These are phyloP conservation scores for Bombus huntii DNA, from an alignment of 1,140 invertebrate species.

Conservation along the genomic window DNA sequence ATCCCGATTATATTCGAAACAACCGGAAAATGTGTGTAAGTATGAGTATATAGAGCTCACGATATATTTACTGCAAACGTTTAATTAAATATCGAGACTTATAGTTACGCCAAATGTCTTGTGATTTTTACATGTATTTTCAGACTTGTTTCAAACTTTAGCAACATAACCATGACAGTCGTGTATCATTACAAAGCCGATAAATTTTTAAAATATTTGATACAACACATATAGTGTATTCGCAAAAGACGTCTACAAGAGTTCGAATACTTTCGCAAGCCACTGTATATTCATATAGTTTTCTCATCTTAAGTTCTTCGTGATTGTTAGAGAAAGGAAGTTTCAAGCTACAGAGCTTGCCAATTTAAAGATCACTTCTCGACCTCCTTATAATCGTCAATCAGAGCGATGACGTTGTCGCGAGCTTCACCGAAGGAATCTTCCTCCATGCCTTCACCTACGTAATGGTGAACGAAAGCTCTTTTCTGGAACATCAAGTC, in stretches of 20 bases:
- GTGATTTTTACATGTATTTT: not conserved
- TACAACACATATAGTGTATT: not conserved
- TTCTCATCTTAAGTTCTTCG: not conserved
- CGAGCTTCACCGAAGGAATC: slow-evolving; percentile 87
- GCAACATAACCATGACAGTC: not conserved
- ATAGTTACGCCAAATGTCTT: too few relatives aligned
- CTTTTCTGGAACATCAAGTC: slow-evolving; percentile 88
- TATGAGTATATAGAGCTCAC: not conserved
- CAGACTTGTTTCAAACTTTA: not conserved
- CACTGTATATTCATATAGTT: not conserved
- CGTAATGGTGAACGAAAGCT: slow-evolving; percentile 90
- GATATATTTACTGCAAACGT: too few relatives aligned
- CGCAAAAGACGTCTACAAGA: too few relatives aligned
- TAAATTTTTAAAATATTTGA: not conserved
- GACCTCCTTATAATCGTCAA: slow-evolving; percentile 84
- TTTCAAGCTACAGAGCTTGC: not conserved
- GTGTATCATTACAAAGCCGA: too few relatives aligned
- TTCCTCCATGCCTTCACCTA: slow-evolving; percentile 92
- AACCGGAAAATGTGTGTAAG: too few relatives aligned
- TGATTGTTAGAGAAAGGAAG: not conserved
- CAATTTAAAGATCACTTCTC: slow-evolving; percentile 15
- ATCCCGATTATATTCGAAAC: too few relatives aligned
- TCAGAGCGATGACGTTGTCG: slow-evolving; percentile 87
- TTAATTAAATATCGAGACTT: too few relatives aligned
- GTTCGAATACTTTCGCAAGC: too few relatives aligned